Percentiles rank a stretch among this genome's conserved stretches.
Evolutionary conservation across 1,140 invertebrate species (phyloP).

Genomic region (Halyomorpha halys): DNA sequence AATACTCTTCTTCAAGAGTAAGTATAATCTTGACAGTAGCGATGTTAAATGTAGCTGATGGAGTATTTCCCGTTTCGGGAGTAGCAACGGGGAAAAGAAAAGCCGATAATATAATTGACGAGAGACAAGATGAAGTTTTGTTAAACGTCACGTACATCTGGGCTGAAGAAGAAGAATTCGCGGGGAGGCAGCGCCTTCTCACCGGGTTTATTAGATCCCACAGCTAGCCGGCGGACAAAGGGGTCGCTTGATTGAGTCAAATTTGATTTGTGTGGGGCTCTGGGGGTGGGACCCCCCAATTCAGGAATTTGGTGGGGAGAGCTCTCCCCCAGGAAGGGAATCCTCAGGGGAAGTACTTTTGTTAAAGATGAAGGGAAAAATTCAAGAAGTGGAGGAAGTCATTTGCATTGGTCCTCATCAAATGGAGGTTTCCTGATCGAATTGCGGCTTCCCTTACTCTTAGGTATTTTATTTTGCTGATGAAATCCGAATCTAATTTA

Average conservation of each 20-base stretch:
- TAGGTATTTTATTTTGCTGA: too few species aligned
- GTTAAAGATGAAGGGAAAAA: background rate
- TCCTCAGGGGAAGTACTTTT: too few species aligned
- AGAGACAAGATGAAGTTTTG: background rate
- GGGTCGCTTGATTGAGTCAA: slow-evolving; percentile 19
- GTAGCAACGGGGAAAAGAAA: too few species aligned
- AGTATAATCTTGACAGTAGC: too few species aligned
- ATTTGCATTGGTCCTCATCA: background rate
- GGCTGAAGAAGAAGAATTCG: background rate
- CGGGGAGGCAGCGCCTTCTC: background rate
- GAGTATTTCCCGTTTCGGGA: too few species aligned
- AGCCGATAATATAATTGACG: too few species aligned
- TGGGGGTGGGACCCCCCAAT: background rate
- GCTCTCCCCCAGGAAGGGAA: background rate
- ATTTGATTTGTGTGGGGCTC: slow-evolving; percentile 16
- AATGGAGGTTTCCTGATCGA: too few species aligned
- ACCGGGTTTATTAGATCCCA: slow-evolving; percentile 3
- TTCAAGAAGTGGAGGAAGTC: background rate
- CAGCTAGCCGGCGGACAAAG: slow-evolving; percentile 10
- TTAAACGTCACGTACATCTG: background rate
- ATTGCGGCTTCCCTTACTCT: too few species aligned
- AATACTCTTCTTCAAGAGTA: too few species aligned
- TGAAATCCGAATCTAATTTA: too few species aligned
- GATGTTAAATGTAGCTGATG: too few species aligned
- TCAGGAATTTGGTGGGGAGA: slow-evolving; percentile 8